A percentile compares a stretch with the other conserved stretches of the same genome.
Evolutionary conservation across 2,113 vertebrate species (phyloP).

Genomic region (Barbus barbus): DNA sequence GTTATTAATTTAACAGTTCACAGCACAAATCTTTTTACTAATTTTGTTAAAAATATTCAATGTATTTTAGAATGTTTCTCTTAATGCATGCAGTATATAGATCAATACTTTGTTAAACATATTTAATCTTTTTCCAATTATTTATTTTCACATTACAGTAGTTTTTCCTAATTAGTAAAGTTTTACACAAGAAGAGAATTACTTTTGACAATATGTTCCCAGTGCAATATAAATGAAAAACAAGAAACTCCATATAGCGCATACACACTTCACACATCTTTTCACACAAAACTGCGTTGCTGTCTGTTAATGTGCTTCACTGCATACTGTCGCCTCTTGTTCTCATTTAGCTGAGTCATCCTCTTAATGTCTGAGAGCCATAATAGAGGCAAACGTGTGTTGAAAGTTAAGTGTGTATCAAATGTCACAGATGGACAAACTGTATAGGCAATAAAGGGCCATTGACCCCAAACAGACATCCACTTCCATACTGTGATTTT

Average conservation of each 20-base stretch:
- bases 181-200: background rate
- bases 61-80: background rate
- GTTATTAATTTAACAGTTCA: background rate
- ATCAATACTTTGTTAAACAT: background rate
- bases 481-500: background rate
- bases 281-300: background rate
- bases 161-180: background rate
- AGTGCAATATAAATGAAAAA: background rate
- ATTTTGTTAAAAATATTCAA: background rate
- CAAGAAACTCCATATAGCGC: background rate
- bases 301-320: conserved; percentile 3
- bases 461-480: background rate
- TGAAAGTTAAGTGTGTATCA: background rate
- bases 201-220: background rate
- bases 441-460: background rate
- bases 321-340: background rate
- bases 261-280: background rate
- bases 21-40: background rate
- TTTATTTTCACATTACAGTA: background rate
- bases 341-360: background rate
- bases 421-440: background rate
- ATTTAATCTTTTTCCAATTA: background rate
- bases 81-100: background rate
- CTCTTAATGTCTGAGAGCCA: background rate
- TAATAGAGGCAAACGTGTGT: background rate